A percentile compares a stretch with the other conserved stretches of the same genome.
These are phyloP conservation scores for Meteorus sp. DNA, from an alignment of 1,140 invertebrate species.

Conservation along the genomic window DNA sequence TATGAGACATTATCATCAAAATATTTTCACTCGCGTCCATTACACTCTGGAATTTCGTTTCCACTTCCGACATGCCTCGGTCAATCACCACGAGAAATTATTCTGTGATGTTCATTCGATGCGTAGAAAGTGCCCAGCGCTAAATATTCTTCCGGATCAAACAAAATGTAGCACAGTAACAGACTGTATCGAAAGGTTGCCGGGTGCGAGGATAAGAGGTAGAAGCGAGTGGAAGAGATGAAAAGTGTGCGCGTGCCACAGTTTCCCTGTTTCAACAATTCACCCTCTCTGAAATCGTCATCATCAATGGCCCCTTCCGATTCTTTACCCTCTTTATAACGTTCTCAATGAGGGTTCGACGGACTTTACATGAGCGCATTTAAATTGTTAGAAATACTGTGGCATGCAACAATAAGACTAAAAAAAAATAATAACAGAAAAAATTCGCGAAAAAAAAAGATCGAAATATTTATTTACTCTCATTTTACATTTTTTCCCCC, in stretches of 20 bases:
- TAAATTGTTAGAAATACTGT: background rate
- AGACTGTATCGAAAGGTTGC: conserved; percentile 43
- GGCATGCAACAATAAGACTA: background rate
- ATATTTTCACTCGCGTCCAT: too few relatives aligned
- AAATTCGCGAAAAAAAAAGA: too few relatives aligned
- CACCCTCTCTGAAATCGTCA: conserved; percentile 29
- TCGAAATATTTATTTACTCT: too few relatives aligned
- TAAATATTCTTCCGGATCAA: background rate
- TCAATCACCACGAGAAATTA: background rate
- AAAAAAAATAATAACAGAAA: too few relatives aligned
- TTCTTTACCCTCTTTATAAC: conserved; percentile 26
- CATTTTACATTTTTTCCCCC: too few relatives aligned
- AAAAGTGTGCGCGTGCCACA: conserved; percentile 11
- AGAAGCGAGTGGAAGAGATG: too few relatives aligned
- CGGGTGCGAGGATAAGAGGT: conserved; percentile 36
- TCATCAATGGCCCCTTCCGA: conserved; percentile 20
- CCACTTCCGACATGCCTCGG: background rate
- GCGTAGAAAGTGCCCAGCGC: background rate
- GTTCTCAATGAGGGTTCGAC: background rate
- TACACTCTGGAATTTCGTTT: background rate
- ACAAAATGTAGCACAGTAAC: conserved; percentile 27
- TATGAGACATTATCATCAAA: too few relatives aligned
- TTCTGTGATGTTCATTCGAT: background rate
- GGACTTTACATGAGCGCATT: conserved; percentile 2
- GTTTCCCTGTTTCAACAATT: conserved; percentile 48